Base-by-base conservation (phyloP, 2,888 invertebrate genomes). In the Acleris literana region DNA sequence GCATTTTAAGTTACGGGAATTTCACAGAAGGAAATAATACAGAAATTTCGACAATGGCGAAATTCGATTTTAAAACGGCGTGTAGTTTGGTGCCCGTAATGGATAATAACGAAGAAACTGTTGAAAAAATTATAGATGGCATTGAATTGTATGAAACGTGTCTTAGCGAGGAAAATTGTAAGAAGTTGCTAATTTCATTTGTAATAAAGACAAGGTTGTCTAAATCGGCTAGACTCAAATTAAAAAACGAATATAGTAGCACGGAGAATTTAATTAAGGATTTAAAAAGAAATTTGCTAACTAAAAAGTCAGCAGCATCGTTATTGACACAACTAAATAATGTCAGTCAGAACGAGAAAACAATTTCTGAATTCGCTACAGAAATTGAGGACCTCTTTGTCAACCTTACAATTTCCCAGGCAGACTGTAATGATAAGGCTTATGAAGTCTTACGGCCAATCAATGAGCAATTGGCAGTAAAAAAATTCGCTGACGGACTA, bases 401-500 rank as follows among this genome's bases (percentile, higher is more conserved):
- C 9, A 29, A 61, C 20, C 57, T 68, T n/a, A 68, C 68, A 20
- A 60, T 68, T 5, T 39, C 64, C 16, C 64, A 64, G 33, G 59
- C 64, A 17, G 48, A 63, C 13, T 25, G 49, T 2, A 61, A 61
- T 25, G 25, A 22, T 6, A 61, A 57, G n/a, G 49, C 61, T 17
- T 64, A 39, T 44, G 59, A 68, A n/a, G 20, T 64, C n/a, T 44
- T 68, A 9, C 58, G 46, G 25, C 68, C 68, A 20, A 62, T 68
- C 25, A 68, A 68, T 49, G 64, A 64, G 49, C 54, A 60, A n/a
- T n/a, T 64, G 11, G 68, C 58, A 1, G 61, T 64, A 13, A 68
- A 68, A 55, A 64, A 55, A 49, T 62, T 64, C 44, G 49, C 64
- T 16, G 64, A 68, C 5, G 64, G 68, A 13, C 56, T 64, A n/a